phyloP scores from a whole-genome alignment of 2,797 vertebrate species.

The Ibycter americanus region DNA sequence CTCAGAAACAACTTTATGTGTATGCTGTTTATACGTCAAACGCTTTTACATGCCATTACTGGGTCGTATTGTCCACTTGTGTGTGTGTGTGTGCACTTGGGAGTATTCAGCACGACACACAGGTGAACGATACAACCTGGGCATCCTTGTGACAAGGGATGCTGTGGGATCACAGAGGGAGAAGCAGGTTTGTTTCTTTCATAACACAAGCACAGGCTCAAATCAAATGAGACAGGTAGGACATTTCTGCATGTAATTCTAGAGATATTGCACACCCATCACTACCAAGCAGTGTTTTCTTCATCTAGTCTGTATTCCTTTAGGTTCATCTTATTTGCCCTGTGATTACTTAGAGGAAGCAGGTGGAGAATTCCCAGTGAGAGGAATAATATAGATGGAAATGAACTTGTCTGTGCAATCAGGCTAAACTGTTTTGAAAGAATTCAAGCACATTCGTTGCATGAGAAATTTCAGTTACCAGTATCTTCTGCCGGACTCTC shows the following conservation, averaged over 20 bases:
- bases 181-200: not conserved
- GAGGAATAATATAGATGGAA: slow-evolving; percentile 11
- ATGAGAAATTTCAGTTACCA: not conserved
- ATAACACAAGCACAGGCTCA: not conserved
- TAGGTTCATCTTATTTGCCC: not conserved
- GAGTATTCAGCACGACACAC: not conserved
- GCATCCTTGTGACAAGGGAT: not conserved
- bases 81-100: not conserved
- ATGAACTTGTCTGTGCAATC: slow-evolving; percentile 9
- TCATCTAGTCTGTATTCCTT: not conserved
- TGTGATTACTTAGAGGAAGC: slow-evolving; percentile 17
- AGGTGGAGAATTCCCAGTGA: slow-evolving; percentile 27
- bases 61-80: not conserved
- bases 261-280: not conserved
- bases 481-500: not conserved
- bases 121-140: not conserved
- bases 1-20: not conserved
- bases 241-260: not conserved
- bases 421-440: not conserved
- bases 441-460: not conserved
- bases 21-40: not conserved
- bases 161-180: not conserved
- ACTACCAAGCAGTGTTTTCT: not conserved
- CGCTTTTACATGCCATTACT: not conserved
- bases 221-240: not conserved